Percentiles rank a stretch among this genome's conserved stretches.
Conservation (phyloP, 2,888 invertebrate species). For the Cactoblastis cactorum region DNA sequence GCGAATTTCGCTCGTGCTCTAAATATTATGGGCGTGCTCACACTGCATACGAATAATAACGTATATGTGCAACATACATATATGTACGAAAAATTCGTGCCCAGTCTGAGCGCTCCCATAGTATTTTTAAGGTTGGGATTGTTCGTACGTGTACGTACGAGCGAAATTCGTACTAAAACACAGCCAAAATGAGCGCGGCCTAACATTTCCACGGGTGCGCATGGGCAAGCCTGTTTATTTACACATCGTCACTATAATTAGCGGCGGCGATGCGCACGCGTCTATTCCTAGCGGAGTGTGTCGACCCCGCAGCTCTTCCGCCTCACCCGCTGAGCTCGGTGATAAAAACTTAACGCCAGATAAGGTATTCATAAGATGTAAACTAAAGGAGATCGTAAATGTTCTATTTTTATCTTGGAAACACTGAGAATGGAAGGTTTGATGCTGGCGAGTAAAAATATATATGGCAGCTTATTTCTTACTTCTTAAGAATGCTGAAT, state of each 20-base stretch:
- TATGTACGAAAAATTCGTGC: too few species aligned
- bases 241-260: constrained; percentile 49
- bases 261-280: constrained; percentile 46
- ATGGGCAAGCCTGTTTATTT: constrained; percentile 13
- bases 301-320: constrained; percentile 56
- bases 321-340: constrained; percentile 25
- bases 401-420: neutral
- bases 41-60: too few species aligned
- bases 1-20: too few species aligned
- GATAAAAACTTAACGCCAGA: constrained; percentile 15
- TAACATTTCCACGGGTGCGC: neutral
- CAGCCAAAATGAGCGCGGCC: neutral
- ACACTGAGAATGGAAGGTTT: too few species aligned
- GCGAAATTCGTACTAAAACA: neutral
- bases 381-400: neutral
- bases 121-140: too few species aligned
- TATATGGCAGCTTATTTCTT: too few species aligned
- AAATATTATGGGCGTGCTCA: too few species aligned
- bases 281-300: constrained; percentile 61
- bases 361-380: constrained; percentile 10
- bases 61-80: too few species aligned
- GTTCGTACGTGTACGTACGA: too few species aligned
- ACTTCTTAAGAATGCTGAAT: too few species aligned
- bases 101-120: too few species aligned
- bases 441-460: too few species aligned